A percentile compares a stretch with the other conserved stretches of the same genome.
These are phyloP conservation scores for Augochlorella aurata DNA, from an alignment of 2,888 invertebrate species.

Conservation along the genomic window DNA sequence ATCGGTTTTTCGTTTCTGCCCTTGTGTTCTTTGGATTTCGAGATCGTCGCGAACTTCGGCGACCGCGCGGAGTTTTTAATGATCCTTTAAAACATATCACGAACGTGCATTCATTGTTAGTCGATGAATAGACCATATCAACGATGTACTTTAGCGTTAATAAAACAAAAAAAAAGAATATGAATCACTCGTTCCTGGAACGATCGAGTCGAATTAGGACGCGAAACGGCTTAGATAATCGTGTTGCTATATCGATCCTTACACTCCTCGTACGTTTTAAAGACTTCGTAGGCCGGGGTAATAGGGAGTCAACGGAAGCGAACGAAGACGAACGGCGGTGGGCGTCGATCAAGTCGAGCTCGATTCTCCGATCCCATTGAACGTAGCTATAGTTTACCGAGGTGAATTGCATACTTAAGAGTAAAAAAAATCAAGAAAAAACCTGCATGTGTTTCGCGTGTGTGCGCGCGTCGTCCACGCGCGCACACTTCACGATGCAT, in stretches of 20 bases:
- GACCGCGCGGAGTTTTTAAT: constrained; percentile 21
- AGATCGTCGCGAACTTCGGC: constrained; percentile 12
- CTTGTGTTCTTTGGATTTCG: neutral
- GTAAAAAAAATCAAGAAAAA: neutral
- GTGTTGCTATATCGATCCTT: constrained; percentile 5
- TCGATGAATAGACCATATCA: constrained; percentile 39
- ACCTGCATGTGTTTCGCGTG: constrained; percentile 37
- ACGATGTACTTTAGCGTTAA: constrained; percentile 23
- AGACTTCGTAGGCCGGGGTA: neutral
- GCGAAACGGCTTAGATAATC: neutral
- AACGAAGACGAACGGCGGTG: neutral
- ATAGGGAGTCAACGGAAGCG: neutral
- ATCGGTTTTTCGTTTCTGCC: neutral
- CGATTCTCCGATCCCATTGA: constrained; percentile 26
- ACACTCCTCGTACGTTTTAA: neutral
- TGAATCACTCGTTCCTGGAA: constrained; percentile 5
- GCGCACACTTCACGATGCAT: constrained; percentile 13
- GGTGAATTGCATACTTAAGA: constrained; percentile 43
- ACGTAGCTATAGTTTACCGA: constrained; percentile 30
- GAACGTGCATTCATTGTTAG: constrained; percentile 43
- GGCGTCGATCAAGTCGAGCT: constrained; percentile 3
- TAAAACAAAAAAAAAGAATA: neutral
- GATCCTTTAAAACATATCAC: constrained; percentile 27
- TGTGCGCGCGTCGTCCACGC: constrained; percentile 17
- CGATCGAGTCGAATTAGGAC: neutral